Conservation (phyloP, 2,888 invertebrate genomes). For the Hydrotaea cyrtoneurina region DNA sequence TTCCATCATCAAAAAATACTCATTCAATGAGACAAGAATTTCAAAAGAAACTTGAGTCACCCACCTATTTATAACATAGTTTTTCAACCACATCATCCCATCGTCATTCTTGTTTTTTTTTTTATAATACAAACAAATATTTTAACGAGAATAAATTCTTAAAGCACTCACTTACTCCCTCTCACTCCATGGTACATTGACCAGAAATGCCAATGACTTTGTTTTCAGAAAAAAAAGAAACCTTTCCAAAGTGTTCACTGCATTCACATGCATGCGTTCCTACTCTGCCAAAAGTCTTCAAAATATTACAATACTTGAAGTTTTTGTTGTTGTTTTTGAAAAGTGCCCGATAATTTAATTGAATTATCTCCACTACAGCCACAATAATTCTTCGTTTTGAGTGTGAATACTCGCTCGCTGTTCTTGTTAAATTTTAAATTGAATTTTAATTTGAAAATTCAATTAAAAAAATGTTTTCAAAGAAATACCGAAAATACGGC, state of each 20-base stretch:
- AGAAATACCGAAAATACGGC: conserved; percentile 2
- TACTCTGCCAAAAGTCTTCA: not conserved
- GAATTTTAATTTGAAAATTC: conserved; percentile 35
- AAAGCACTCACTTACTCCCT: not conserved
- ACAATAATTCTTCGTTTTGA: not conserved
- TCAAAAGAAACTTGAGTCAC: no score
- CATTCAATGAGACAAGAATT: no score
- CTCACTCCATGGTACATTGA: not conserved
- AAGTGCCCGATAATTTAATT: conserved; percentile 32
- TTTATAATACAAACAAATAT: no score
- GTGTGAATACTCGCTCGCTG: not conserved
- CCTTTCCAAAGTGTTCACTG: not conserved
- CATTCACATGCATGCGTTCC: not conserved
- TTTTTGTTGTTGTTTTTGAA: not conserved
- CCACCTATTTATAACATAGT: no score
- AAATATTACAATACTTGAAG: not conserved
- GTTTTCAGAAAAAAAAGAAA: not conserved
- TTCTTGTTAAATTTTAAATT: conserved; percentile 4
- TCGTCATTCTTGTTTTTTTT: no score
- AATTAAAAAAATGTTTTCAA: conserved; percentile 8
- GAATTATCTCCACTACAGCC: conserved; percentile 18
- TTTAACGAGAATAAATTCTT: not conserved
- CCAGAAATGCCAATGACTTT: not conserved
- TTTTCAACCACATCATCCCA: no score
- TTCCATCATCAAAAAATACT: not conserved